Percentiles rank a stretch among this genome's conserved stretches.
Conservation (phyloP, 1,140 invertebrate species). For the Samia ricini region DNA sequence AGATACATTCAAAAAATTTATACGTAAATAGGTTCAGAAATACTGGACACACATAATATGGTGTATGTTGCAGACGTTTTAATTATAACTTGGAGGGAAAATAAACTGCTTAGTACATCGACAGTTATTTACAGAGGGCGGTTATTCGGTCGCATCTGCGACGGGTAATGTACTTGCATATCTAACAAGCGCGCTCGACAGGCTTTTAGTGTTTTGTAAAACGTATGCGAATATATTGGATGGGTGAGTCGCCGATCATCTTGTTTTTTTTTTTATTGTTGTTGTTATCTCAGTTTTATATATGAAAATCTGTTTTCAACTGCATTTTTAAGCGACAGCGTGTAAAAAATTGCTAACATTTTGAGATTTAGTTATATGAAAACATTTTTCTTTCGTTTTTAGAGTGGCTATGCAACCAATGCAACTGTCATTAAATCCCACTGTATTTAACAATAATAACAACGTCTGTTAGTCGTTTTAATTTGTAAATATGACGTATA, state of each 20-base stretch:
- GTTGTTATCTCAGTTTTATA: background rate
- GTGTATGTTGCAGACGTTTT: too few species aligned
- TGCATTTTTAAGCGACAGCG: background rate
- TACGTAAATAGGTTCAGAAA: too few species aligned
- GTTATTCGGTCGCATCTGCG: conserved; percentile 1
- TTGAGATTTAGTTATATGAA: too few species aligned
- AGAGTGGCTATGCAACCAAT: too few species aligned
- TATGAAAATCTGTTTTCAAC: background rate
- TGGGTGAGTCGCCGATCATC: background rate
- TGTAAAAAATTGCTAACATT: too few species aligned
- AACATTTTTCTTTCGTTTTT: too few species aligned
- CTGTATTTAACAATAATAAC: too few species aligned
- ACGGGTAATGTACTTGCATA: conserved; percentile 7
- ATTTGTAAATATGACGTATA: too few species aligned
- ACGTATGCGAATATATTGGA: background rate
- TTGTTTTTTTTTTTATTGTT: background rate
- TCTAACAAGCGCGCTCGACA: background rate
- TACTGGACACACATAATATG: too few species aligned
- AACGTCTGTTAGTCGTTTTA: too few species aligned
- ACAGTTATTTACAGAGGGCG: background rate
- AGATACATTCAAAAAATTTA: too few species aligned
- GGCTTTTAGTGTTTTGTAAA: conserved; percentile 5
- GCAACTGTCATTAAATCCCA: too few species aligned
- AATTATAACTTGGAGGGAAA: background rate
- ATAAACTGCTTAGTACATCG: background rate